Evolutionary conservation across 2,113 vertebrate species (phyloP).

Genomic region (Martes martes): DNA sequence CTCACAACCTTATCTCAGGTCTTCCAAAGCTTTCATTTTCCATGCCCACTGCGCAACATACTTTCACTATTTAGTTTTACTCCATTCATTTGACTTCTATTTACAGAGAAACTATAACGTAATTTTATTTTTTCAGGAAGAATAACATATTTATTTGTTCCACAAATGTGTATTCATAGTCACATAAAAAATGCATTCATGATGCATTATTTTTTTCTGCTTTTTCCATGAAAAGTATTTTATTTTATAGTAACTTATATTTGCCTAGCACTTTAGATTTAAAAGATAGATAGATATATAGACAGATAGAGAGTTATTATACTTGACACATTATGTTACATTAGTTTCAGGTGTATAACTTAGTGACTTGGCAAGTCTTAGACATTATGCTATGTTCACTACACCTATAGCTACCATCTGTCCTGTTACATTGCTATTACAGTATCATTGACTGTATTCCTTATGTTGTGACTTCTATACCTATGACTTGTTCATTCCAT

Average conservation of each 20-base stretch:
- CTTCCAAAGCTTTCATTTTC: background rate
- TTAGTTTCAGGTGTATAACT: background rate
- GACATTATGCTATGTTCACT: background rate
- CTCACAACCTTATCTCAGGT: background rate
- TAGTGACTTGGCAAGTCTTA: background rate
- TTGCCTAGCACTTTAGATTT: slow-evolving; percentile 38
- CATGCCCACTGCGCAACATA: background rate
- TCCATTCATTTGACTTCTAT: background rate
- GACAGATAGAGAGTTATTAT: background rate
- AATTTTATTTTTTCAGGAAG: background rate
- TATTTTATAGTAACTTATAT: background rate
- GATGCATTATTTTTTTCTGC: slow-evolving; percentile 41
- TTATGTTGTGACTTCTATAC: background rate
- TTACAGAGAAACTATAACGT: background rate
- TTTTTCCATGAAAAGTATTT: background rate
- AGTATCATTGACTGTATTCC: background rate
- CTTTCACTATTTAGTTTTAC: background rate
- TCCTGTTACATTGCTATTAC: background rate
- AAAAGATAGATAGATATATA: background rate
- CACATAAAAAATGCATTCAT: slow-evolving; percentile 9
- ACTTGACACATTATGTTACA: background rate
- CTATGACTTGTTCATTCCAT: background rate
- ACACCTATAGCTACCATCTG: background rate
- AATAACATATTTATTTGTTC: slow-evolving; percentile 37
- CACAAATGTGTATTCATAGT: background rate